Conservation (phyloP, 2,888 invertebrate genomes). For the Plutella xylostella region DNA sequence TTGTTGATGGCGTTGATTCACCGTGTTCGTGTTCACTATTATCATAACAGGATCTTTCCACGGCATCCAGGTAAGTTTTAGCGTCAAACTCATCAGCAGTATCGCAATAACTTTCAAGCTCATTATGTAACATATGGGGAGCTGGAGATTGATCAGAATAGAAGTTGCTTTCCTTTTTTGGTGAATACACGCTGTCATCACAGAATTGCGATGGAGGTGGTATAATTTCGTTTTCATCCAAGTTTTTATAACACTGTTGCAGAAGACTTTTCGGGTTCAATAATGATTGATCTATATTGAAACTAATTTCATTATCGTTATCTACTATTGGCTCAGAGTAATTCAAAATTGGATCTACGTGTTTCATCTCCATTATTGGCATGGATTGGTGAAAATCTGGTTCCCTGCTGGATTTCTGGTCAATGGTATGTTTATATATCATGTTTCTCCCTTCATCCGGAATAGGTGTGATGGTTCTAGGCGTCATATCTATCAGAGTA, state of each 20-base stretch:
- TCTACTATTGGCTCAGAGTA: neutral
- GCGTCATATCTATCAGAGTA: neutral
- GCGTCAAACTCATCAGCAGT: no score
- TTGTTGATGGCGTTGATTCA: no score
- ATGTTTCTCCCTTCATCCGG: neutral
- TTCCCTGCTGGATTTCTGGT: neutral
- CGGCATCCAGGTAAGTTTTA: no score
- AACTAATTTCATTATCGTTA: neutral
- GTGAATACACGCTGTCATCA: constrained; percentile 17
- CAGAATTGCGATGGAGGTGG: constrained; percentile 46
- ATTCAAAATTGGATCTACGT: neutral
- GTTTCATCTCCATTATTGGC: neutral
- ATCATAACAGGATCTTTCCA: no score
- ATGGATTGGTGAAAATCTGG: neutral
- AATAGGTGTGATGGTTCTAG: neutral
- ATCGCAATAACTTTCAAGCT: no score
- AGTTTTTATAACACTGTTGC: constrained; percentile 27
- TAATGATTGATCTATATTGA: constrained; percentile 21
- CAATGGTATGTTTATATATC: neutral
- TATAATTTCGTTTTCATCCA: constrained; percentile 28
- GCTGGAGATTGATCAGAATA: no score
- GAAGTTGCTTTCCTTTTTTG: no score
- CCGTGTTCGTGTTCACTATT: no score
- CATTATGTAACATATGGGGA: no score
- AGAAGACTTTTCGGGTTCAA: constrained; percentile 49